Base-by-base conservation (phyloP, 2,797 vertebrate species). In the Acipenser oxyrinchus region DNA sequence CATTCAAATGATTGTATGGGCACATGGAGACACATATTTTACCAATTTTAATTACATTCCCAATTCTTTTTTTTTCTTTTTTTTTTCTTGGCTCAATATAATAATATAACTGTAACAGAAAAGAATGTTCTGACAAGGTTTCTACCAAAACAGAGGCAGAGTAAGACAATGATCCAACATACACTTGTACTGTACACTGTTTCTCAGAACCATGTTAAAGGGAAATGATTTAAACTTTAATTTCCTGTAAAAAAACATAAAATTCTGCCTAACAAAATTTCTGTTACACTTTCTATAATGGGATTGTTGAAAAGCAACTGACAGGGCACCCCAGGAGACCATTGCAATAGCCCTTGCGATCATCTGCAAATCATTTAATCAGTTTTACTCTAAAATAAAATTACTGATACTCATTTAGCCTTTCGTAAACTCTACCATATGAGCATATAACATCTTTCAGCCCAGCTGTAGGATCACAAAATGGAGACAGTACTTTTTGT, bases 21-120 rank as follows among this genome's bases (percentile, higher is more conserved):
- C 63, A 66, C 63, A 67, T 1, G 7, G 79, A 85, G 57, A 66
- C 10, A 52, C 52, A 57, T 23, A 82, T 78, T 79, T 71, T 71
- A 81, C 75, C 71, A 48, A 50, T 58, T 81, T 77, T 85, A 85
- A 83, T 82, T 82, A 74, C 73, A 76, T 67, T 73, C 72, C 57
- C 70, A 71, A 70, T 64, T 78, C 77, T 68, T 70, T 74, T 75
- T 65, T 64, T 58, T 66, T 68, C n/a, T 72, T 73, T 76, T 77
- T 76, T 77, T 69, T 81, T 70, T 4, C 71, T 66, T 76, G 77
- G 73, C 77, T 76, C 75, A 80, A 83, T 82, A 66, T 68, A 68
- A 81, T 78, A 77, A 74, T 67, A 72, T 68, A 76, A 79, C 48
- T 64, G 70, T 75, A 73, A 68, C 61, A 23, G 49, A 48, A 71